Conservation (phyloP, 1,140 invertebrate species). For the Penaeus japonicus region DNA sequence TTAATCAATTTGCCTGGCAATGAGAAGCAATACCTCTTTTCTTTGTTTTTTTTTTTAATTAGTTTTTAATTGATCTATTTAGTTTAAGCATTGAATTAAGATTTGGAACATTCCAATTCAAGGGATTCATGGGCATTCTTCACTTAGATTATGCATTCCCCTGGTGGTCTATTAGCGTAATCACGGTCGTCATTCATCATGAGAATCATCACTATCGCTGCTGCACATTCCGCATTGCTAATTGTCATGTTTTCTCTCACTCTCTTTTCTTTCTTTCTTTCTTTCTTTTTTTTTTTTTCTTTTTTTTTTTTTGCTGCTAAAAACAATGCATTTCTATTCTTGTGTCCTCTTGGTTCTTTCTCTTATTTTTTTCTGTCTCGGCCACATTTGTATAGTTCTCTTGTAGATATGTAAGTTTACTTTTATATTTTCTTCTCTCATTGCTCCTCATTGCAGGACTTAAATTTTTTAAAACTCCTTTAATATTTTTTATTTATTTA, state of each 20-base stretch:
- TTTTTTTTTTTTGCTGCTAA: conserved; percentile 36
- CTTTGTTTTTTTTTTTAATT: conserved; percentile 23
- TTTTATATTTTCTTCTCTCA: neutral
- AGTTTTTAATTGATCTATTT: conserved; percentile 40
- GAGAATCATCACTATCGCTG: conserved; percentile 42
- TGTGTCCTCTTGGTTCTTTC: conserved; percentile 17
- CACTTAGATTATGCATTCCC: conserved; percentile 26
- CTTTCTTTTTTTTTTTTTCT: conserved; percentile 4
- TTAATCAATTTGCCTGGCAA: conserved; percentile 18
- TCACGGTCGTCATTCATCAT: conserved; percentile 45
- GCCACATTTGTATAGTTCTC: conserved; percentile 17
- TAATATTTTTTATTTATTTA: no score
- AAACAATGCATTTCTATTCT: conserved; percentile 16
- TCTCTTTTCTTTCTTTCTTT: neutral
- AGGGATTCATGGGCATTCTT: conserved; percentile 54
- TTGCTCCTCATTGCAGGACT: conserved; percentile 51
- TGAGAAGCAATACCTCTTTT: conserved; percentile 37
- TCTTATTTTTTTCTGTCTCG: neutral
- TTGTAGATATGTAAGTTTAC: conserved; percentile 38
- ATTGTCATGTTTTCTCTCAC: neutral
- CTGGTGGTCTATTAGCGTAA: conserved; percentile 19
- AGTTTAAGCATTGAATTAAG: conserved; percentile 56
- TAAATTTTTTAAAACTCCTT: neutral
- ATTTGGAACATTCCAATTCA: conserved; percentile 56
- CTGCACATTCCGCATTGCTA: conserved; percentile 51